Conservation (phyloP, 1,140 invertebrate genomes). For the Apis dorsata region DNA sequence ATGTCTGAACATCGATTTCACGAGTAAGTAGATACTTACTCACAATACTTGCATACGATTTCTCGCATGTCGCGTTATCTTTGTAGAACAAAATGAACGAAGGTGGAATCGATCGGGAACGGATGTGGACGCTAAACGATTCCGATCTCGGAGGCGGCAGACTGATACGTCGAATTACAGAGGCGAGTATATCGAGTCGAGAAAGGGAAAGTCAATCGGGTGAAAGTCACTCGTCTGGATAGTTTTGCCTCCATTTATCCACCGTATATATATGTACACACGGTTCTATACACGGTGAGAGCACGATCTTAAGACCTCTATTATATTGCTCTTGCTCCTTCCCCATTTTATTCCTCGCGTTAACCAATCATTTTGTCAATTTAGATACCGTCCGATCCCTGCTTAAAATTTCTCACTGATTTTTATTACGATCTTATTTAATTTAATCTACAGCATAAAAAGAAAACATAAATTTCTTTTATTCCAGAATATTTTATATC, state of each 20-base stretch:
- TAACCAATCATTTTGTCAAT: not conserved
- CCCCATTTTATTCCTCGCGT: conserved; percentile 2
- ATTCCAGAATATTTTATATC: too few relatives aligned
- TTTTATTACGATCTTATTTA: too few relatives aligned
- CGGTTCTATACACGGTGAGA: conserved; percentile 32
- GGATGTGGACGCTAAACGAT: not conserved
- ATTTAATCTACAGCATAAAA: too few relatives aligned
- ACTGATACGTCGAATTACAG: conserved; percentile 47
- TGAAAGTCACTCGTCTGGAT: conserved; percentile 64
- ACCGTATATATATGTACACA: not conserved
- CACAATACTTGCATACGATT: not conserved
- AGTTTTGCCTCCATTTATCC: conserved; percentile 57
- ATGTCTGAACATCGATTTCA: not conserved
- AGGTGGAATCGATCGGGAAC: not conserved
- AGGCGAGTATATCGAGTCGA: conserved; percentile 52
- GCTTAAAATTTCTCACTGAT: too few relatives aligned
- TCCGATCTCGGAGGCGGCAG: not conserved
- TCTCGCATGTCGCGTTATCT: not conserved
- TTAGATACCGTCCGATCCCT: not conserved
- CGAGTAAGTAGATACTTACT: too few relatives aligned
- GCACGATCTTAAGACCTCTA: conserved; percentile 6
- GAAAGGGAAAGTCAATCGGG: conserved; percentile 75
- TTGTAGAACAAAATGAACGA: not conserved
- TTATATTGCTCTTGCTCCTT: not conserved
- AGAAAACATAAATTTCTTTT: too few relatives aligned